phyloP scores from a whole-genome alignment of 2,797 vertebrate genomes.

The Pseudotriccus pelzelni region DNA sequence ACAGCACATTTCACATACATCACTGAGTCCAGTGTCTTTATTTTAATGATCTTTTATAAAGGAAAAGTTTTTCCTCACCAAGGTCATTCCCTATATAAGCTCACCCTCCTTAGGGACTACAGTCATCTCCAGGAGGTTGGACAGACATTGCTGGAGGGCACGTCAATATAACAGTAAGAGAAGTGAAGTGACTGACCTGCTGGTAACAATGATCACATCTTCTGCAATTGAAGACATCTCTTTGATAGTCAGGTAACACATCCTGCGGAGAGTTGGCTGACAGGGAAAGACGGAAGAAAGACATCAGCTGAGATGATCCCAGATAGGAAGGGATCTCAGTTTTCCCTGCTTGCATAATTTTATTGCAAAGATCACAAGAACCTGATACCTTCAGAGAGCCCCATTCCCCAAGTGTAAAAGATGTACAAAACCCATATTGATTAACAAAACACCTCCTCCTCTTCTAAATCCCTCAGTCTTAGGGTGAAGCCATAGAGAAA shows the following conservation, averaged over 20 bases:
- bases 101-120: neutral
- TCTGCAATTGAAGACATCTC: constrained; percentile 83
- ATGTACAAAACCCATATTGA: neutral
- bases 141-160: neutral
- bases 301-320: neutral
- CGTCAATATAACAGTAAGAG: neutral
- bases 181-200: constrained; percentile 69
- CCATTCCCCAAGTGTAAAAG: neutral
- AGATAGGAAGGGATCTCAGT: neutral
- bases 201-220: constrained; percentile 84
- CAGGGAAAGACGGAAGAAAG: neutral
- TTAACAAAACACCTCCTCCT: neutral
- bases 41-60: neutral
- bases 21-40: neutral
- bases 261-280: constrained; percentile 81
- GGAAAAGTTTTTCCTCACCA: neutral
- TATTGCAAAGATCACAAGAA: neutral
- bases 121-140: neutral
- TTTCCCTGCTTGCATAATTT: neutral
- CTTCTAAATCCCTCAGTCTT: neutral
- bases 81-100: neutral
- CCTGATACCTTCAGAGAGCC: neutral
- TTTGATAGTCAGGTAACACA: constrained; percentile 86
- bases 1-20: neutral
- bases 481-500: neutral